A percentile compares a stretch with the other conserved stretches of the same genome.
These are phyloP conservation scores for Ictalurus furcatus DNA, from an alignment of 2,113 vertebrate genomes.

Conservation along the genomic window DNA sequence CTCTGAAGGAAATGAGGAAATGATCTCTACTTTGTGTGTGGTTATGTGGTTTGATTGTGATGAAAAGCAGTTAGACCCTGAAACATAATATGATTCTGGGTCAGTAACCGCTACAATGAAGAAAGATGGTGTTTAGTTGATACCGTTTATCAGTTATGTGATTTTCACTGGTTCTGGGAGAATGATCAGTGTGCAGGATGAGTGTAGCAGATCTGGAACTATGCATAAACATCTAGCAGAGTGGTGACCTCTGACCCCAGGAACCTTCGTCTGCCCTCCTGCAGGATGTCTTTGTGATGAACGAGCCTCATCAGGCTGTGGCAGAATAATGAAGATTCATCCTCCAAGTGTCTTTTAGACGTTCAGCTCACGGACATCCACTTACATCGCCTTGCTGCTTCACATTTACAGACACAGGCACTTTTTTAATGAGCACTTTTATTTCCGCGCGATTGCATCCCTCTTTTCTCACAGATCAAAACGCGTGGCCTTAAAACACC, in stretches of 20 bases:
- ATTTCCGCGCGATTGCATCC: not conserved
- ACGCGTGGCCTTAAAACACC: not conserved
- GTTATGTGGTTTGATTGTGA: not conserved
- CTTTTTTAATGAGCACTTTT: not conserved
- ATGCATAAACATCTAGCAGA: not conserved
- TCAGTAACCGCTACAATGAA: too few relatives aligned
- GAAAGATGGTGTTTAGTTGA: not conserved
- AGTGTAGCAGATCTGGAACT: not conserved
- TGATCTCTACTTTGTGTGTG: not conserved
- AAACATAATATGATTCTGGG: not conserved
- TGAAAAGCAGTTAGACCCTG: not conserved
- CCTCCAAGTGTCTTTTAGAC: not conserved
- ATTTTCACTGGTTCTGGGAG: not conserved
- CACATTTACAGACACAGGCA: not conserved
- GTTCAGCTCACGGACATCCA: not conserved
- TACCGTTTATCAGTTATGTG: not conserved
- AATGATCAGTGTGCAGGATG: not conserved
- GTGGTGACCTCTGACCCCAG: not conserved
- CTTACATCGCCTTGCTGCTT: not conserved
- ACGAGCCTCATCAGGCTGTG: not conserved
- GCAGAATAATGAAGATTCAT: not conserved
- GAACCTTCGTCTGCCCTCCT: slow-evolving; percentile 1
- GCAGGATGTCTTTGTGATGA: not conserved
- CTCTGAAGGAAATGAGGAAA: not conserved
- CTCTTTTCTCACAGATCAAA: not conserved